A percentile compares a stretch with the other conserved stretches of the same genome.
Conservation (phyloP, 2,113 vertebrate species). For the Pituophis catenifer region DNA sequence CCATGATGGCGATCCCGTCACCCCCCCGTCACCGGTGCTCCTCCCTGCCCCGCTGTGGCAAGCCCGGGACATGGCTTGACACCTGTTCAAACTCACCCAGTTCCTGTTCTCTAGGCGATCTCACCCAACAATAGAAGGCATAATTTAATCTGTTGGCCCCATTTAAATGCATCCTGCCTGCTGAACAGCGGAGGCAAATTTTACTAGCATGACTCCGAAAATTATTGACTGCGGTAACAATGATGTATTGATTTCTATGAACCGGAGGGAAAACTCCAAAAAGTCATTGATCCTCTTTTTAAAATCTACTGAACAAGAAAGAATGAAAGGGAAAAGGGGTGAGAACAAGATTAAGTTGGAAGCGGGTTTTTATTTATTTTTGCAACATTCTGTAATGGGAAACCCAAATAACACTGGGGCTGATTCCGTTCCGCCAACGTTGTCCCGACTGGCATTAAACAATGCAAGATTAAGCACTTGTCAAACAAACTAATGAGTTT, state of each 20-base stretch:
- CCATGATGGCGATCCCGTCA: too few relatives aligned
- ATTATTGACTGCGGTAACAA: conserved; percentile 21
- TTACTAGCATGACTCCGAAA: conserved; percentile 11
- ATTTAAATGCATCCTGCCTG: conserved; percentile 37
- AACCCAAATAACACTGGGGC: conserved; percentile 55
- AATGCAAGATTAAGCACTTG: conserved; percentile 75
- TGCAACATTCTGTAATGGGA: conserved; percentile 55
- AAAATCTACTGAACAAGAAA: conserved; percentile 37
- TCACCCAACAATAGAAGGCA: background rate
- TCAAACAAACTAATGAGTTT: conserved; percentile 77
- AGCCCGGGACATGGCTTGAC: too few relatives aligned
- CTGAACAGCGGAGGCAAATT: background rate
- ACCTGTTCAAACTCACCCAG: too few relatives aligned
- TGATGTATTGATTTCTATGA: conserved; percentile 14
- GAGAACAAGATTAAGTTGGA: conserved; percentile 62
- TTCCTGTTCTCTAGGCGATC: too few relatives aligned
- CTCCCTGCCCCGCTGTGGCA: too few relatives aligned
- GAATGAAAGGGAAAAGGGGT: conserved; percentile 36
- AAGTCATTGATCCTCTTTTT: conserved; percentile 38
- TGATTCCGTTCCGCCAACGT: conserved; percentile 58
- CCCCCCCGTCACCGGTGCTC: too few relatives aligned
- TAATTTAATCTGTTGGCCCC: conserved; percentile 23
- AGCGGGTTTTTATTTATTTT: conserved; percentile 30
- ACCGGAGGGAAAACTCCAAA: conserved; percentile 25
- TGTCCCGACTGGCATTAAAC: conserved; percentile 66